Evolutionary conservation across 2,888 invertebrate species (phyloP), one percentile per base, ranked within the genome.

Genomic region (Agonum fuliginosum): DNA sequence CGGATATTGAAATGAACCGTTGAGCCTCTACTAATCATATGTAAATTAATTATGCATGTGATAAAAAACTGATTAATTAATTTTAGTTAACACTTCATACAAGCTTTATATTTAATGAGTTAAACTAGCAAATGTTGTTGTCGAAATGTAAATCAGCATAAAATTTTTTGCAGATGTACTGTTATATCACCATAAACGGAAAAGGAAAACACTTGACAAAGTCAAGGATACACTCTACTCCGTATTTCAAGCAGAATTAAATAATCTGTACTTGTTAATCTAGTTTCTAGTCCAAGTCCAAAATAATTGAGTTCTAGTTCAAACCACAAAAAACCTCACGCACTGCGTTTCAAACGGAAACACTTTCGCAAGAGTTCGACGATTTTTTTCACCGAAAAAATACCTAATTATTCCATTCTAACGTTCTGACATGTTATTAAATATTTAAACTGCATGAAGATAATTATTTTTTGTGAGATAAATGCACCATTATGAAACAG

Each of bases 401-500:
- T 62, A 62, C 30, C 37, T 62, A 62, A 62, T 62, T 30, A 62
- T 62, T 62, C 34, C 19, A 30, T 48, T 62, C 62, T 10, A 20
- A 34, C 37, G 34, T 70, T 62, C 62, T 10, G 37, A 34, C 37
- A 62, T 70, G 46, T 70, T 43, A 70, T 70, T 70, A 70, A 43
- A 46, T 70, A 62, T 62, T 62, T 62, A 37, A 62, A 62, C 17
- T 62, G 62, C 62, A 62, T 43, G 27, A 46, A 27, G 43, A 19
- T 43, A 34, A 62, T 30, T 34, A 62, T 62, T 62, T 62, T 62
- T 62, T 62, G 37, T 62, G 5, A 34, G 62, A 34, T 62, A 62
- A 62, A 62, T 62, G 62, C 62, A 62, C 17, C 62, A 62, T 62
- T 62, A 62, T 62, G 62, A 62, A 62, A 62, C 30, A 46, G 43